Evolutionary conservation across 2,113 vertebrate genomes (phyloP).

Genomic region (Suncus etruscus): DNA sequence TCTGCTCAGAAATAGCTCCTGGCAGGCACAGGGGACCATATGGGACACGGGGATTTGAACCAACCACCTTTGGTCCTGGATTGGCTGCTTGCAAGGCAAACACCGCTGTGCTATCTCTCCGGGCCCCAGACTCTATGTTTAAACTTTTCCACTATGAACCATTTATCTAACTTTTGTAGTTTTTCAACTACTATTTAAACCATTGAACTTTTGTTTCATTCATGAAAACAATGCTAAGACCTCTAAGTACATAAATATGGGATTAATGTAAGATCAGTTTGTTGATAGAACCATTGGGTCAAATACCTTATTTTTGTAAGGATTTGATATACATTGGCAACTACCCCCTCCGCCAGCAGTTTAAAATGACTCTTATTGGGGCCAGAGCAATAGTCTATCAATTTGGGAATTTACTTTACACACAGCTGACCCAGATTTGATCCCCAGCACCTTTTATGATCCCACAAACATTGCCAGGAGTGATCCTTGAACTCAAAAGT

Average conservation of each 20-base stretch:
- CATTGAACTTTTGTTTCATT: background rate
- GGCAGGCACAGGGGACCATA: too few species aligned
- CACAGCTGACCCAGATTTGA: too few species aligned
- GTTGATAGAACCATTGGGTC: constrained; percentile 17
- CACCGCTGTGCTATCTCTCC: too few species aligned
- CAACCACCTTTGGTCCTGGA: too few species aligned
- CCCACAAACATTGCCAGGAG: too few species aligned
- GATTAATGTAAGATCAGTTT: constrained; percentile 41
- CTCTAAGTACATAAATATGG: constrained; percentile 7
- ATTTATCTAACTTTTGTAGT: background rate
- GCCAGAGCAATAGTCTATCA: too few species aligned
- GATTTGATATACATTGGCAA: background rate
- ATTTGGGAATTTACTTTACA: too few species aligned
- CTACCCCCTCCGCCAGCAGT: background rate
- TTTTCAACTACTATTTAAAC: constrained; percentile 40
- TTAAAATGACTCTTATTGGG: background rate
- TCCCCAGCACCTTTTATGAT: too few species aligned
- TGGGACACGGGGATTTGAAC: too few species aligned
- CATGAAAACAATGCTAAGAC: background rate
- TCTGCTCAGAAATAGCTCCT: too few species aligned
- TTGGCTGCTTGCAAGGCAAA: too few species aligned
- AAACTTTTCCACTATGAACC: constrained; percentile 7
- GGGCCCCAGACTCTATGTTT: background rate
- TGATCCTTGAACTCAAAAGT: too few species aligned
- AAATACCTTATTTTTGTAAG: constrained; percentile 29